Base-by-base conservation (phyloP, 2,797 vertebrate species). In the Loriculus beryllinus region DNA sequence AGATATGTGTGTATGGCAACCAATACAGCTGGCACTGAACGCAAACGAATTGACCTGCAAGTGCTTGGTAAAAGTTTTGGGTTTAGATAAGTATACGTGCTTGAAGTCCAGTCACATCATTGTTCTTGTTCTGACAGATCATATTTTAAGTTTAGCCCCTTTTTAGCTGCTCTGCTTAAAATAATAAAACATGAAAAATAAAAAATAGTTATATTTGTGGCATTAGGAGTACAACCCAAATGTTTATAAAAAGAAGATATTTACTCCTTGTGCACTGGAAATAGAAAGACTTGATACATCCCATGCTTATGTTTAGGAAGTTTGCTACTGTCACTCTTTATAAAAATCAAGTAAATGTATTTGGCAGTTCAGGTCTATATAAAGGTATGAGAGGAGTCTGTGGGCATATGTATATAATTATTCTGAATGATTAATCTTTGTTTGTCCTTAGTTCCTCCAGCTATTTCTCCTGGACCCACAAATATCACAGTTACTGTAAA, bases 1-100 rank as follows among this genome's bases (percentile, higher is more conserved):
- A 98, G 98, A 29, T 99, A 99, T 35, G 91, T 99, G 93, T 99
- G 99, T 70, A 98, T 99, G 98, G 99, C 99, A 45, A 98, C 98
- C 78, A 99, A 98, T 75, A 95, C 97, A 35, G 99, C 99, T 7
- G 99, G 99, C 64, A 99, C 98, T 2, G 98, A 98, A 19, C 99
- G 98, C 91, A 99, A 95, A 90, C 98, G 97, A 93, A 96, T 98
- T 48, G 99, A 99, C 91, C 97, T 99, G 83, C 98, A 98, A 69
- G 98, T 99, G 51, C 97, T 98, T 6, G 99, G 99, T 99, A 97
- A 96, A 87, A 91, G 79, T 33, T 12, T 2, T 12, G 14, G 37
- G 4, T 79, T 52, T n/a, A 86, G 63, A 67, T 11, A 78, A 51
- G 31, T 23, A 7, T 2, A 4, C 11, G 6, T 49, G 20, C 17